Conservation (phyloP, 1,140 invertebrate genomes). For the Eulimnadia texana region DNA sequence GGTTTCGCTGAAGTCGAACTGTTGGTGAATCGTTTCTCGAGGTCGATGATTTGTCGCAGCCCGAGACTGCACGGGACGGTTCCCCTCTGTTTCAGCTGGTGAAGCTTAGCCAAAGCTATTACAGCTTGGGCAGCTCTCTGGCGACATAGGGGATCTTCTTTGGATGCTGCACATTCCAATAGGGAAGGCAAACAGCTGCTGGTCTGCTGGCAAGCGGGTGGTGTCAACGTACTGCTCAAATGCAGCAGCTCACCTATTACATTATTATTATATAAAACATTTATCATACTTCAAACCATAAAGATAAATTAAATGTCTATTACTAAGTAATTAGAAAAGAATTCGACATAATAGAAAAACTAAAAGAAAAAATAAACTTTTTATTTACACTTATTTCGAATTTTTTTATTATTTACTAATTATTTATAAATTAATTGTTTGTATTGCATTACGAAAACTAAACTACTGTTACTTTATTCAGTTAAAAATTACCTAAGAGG, state of each 20-base stretch:
- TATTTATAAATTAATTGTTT: no score
- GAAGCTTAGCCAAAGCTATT: conserved; percentile 55
- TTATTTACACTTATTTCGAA: no score
- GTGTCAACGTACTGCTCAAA: neutral
- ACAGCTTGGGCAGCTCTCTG: conserved; percentile 56
- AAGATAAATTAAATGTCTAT: no score
- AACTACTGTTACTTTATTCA: neutral
- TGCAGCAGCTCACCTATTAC: conserved; percentile 19
- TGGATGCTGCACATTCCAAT: neutral
- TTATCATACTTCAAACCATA: no score
- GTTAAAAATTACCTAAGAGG: conserved; percentile 43
- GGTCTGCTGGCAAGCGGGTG: neutral
- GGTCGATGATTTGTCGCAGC: conserved; percentile 43
- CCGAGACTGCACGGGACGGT: conserved; percentile 65
- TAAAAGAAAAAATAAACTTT: no score
- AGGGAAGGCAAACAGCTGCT: neutral
- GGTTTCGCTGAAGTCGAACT: no score
- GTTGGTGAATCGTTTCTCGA: neutral
- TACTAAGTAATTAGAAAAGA: no score
- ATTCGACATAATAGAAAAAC: no score
- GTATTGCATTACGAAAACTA: neutral
- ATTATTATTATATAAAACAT: neutral
- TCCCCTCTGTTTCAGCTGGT: conserved; percentile 56
- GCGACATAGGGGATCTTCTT: conserved; percentile 15
- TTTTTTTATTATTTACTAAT: no score